These are phyloP conservation scores for Sinonovacula constricta DNA, from an alignment of 1,140 invertebrate genomes.

Conservation along the genomic window DNA sequence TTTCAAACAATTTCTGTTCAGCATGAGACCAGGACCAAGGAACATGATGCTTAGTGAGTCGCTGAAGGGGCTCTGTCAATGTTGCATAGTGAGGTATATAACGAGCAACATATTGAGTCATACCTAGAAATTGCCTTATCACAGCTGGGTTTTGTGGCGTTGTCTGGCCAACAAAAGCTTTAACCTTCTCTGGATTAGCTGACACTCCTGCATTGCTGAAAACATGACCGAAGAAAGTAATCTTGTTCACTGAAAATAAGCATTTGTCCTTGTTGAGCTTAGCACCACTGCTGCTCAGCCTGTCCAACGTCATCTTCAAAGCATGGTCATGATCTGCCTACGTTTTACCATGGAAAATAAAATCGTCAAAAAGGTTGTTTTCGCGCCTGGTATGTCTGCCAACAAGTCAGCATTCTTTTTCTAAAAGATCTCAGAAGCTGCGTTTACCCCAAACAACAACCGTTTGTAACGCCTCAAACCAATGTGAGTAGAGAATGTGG, in stretches of 20 bases:
- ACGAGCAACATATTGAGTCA: too few relatives aligned
- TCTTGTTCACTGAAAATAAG: too few relatives aligned
- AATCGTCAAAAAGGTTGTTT: slow-evolving; percentile 53
- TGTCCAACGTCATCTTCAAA: slow-evolving; percentile 45
- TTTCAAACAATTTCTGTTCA: slow-evolving; percentile 23
- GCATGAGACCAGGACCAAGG: slow-evolving; percentile 25
- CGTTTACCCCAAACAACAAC: slow-evolving; percentile 10
- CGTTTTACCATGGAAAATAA: slow-evolving; percentile 53
- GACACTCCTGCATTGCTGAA: slow-evolving; percentile 24
- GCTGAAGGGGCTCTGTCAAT: slow-evolving; percentile 16
- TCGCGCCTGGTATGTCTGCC: too few relatives aligned
- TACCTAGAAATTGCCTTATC: slow-evolving; percentile 50
- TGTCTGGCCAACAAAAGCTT: slow-evolving; percentile 15
- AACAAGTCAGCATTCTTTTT: too few relatives aligned
- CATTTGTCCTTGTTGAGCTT: slow-evolving; percentile 51
- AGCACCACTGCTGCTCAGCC: slow-evolving; percentile 32
- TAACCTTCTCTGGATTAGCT: too few relatives aligned
- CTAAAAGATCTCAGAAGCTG: too few relatives aligned
- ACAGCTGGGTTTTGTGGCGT: slow-evolving; percentile 20
- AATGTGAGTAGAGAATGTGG: too few relatives aligned
- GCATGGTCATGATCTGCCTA: too few relatives aligned
- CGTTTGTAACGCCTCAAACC: slow-evolving; percentile 9
- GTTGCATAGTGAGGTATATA: slow-evolving; percentile 40
- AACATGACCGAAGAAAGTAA: too few relatives aligned
- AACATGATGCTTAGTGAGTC: slow-evolving; percentile 29